Base-by-base conservation (phyloP, 1,140 invertebrate genomes). In the Plodia interpunctella region DNA sequence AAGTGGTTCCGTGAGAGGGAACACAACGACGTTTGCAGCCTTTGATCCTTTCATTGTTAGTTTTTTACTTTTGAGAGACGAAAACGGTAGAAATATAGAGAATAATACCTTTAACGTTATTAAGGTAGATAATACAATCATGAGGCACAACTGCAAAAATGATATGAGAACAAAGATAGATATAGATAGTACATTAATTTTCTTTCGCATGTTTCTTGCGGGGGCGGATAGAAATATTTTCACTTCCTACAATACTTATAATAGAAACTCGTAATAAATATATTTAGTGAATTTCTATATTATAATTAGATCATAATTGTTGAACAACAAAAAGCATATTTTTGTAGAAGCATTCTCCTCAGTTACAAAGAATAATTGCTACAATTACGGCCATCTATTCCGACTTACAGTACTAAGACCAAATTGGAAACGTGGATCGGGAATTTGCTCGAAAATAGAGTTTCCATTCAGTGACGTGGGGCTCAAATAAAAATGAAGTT, bases 391-490 rank as follows among this genome's bases (percentile, higher is more conserved):
- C 13, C 13, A 44, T 44, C 38, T n/a, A 44, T 44, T 6, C 38
- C 38, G 38, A 44, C 9, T 44, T 44, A 44, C 38, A 44, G 38
- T 44, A 44, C 38, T 44, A 44, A 44, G 38, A 44, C 13, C 38
- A 44, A 44, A 44, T 44, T 44, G 38, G 38, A 44, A 44, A 44
- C 38, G 38, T 44, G 38, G 38, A 44, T 44, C 38, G 38, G 38
- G 13, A 44, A 32, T 32, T 32, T 15, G 38, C n/a, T 15, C 15
- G 38, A 17, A 44, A 44, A 44, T 44, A 44, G 38, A 44, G 38
- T 44, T 44, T 44, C 38, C 38, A 44, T 44, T 15, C n/a, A 35
- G 32, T 13, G 32, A 35, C 2, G 32, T 10, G n/a, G n/a, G 38
- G 30, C 13, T 15, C 38, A 44, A 44, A 44, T 44, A 44, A 44